Evolutionary conservation across 2,797 vertebrate genomes (phyloP).

Genomic region (Lepus oiostolus): DNA sequence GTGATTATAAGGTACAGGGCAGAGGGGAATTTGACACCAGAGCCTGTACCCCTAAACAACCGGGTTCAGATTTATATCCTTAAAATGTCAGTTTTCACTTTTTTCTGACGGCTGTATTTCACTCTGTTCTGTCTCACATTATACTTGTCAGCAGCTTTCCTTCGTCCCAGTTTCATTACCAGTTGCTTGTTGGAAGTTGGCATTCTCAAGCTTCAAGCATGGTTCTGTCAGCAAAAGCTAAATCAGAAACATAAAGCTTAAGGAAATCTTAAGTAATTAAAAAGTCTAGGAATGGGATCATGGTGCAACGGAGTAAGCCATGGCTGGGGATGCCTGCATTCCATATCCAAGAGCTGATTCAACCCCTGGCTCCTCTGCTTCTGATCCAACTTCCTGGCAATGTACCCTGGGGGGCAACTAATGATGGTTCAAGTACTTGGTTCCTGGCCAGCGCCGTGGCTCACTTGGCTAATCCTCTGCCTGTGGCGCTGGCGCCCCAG

Average conservation of each 20-base stretch:
- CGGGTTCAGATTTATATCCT: conserved; percentile 27
- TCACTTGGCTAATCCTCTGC: no score
- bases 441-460: no score
- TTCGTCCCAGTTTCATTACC: neutral
- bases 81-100: conserved; percentile 31
- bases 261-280: neutral
- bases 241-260: conserved; percentile 21
- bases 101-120: neutral
- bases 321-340: no score
- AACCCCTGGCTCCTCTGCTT: no score
- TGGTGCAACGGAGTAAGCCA: no score
- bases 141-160: neutral
- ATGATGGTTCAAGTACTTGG: no score
- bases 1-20: neutral
- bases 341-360: no score
- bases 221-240: neutral
- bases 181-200: neutral
- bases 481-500: no score
- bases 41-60: neutral
- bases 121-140: neutral
- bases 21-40: neutral
- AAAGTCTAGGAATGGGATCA: no score
- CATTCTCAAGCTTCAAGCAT: neutral
- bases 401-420: no score
- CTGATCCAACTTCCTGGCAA: no score